phyloP scores from a whole-genome alignment of 2,113 vertebrate genomes.

The Eonycteris spelaea region DNA sequence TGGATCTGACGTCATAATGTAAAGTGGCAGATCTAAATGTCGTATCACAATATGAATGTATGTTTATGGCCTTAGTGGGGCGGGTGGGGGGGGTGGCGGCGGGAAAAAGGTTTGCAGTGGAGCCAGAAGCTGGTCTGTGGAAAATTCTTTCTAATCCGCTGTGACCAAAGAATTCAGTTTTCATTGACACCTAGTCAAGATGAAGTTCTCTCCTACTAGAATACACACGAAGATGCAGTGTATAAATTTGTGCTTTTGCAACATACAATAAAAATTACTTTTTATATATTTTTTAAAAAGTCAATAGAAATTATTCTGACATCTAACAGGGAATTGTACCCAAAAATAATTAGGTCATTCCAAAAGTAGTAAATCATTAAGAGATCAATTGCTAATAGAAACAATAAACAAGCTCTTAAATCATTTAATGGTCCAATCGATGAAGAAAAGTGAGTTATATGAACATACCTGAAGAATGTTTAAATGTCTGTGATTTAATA shows the following conservation, averaged over 20 bases:
- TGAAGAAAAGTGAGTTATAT: not conserved
- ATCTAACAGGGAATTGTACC: not conserved
- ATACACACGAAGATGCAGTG: not conserved
- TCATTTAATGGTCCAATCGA: not conserved
- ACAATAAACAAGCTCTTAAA: not conserved
- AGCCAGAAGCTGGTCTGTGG: not conserved
- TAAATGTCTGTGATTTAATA: not conserved
- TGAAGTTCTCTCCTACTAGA: not conserved
- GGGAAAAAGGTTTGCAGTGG: not conserved
- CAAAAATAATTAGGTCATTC: not conserved
- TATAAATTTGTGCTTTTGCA: not conserved
- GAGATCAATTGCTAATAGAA: not conserved
- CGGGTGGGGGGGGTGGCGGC: too few species aligned
- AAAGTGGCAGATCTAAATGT: not conserved
- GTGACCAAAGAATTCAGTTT: not conserved
- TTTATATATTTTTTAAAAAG: not conserved
- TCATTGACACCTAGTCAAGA: not conserved
- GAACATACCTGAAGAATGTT: not conserved
- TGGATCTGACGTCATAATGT: not conserved
- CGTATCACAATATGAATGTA: not conserved
- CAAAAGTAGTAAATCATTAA: constrained; percentile 5
- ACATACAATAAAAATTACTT: not conserved
- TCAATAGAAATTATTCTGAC: not conserved
- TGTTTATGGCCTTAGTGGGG: not conserved
- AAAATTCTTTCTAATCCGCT: not conserved